Evolutionary conservation across 2,113 vertebrate species (phyloP).

Genomic region (Genyomyrus donnyi): DNA sequence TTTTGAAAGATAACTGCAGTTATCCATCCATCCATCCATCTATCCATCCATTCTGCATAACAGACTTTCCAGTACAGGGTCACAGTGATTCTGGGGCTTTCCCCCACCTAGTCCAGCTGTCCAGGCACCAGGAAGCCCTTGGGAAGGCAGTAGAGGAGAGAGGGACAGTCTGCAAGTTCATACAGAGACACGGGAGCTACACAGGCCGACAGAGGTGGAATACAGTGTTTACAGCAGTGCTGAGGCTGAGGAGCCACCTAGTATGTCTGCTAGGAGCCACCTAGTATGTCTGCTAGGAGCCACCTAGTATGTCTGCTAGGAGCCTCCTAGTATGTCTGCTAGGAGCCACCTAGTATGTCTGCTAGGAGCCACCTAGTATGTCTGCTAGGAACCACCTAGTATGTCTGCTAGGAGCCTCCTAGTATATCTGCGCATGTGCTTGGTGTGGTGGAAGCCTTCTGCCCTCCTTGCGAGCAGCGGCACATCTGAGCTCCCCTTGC

Average conservation of each 20-base stretch:
- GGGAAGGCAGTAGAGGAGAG: background rate
- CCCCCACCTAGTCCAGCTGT: background rate
- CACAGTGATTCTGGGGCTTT: background rate
- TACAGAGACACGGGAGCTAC: no score
- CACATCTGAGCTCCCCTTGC: background rate
- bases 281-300: no score
- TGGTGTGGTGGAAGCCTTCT: background rate
- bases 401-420: background rate
- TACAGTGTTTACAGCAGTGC: no score
- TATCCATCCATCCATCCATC: background rate
- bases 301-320: no score
- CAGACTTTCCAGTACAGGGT: background rate
- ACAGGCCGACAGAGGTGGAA: no score
- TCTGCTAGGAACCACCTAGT: no score
- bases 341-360: no score
- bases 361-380: no score
- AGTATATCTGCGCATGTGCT: background rate
- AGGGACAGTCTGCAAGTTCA: background rate
- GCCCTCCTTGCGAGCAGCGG: background rate
- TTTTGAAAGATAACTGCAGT: background rate
- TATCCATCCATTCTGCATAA: background rate
- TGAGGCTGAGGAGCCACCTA: no score
- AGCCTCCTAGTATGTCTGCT: no score
- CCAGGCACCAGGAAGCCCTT: no score
- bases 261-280: no score